Evolutionary conservation across 2,113 vertebrate species (phyloP).

Genomic region (Nibea coibor): DNA sequence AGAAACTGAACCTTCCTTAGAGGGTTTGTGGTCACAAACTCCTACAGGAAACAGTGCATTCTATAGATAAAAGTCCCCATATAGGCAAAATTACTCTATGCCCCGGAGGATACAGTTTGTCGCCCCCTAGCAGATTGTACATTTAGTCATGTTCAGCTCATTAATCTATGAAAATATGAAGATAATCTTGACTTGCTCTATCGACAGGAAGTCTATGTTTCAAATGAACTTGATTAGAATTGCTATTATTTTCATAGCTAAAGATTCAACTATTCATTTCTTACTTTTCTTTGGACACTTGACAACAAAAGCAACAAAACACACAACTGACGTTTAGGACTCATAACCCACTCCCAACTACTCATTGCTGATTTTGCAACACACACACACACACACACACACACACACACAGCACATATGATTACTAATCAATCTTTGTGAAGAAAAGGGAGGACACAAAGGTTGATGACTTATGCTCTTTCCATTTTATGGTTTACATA

Average conservation of each 20-base stretch:
- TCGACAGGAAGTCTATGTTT: not conserved
- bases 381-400: not conserved
- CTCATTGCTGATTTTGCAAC: not conserved
- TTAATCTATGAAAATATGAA: not conserved
- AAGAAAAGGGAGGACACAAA: not conserved
- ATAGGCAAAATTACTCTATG: too few relatives aligned
- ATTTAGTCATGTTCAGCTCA: not conserved
- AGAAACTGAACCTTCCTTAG: too few relatives aligned
- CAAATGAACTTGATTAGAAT: not conserved
- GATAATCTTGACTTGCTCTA: not conserved
- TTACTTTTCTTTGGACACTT: not conserved
- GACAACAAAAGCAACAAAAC: not conserved
- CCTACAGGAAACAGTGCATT: too few relatives aligned
- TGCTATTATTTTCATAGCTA: not conserved
- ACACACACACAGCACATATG: not conserved
- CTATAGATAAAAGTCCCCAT: too few relatives aligned
- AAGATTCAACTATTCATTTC: not conserved
- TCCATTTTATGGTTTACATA: conserved; percentile 1
- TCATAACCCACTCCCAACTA: not conserved
- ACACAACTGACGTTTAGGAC: not conserved
- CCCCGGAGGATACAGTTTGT: not conserved
- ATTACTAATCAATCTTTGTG: not conserved
- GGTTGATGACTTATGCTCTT: not conserved
- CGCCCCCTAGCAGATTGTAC: not conserved
- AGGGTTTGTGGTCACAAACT: too few relatives aligned